These are phyloP conservation scores for Scaptomyza polygonia DNA, from an alignment of 2,888 invertebrate genomes.

Conservation along the genomic window DNA sequence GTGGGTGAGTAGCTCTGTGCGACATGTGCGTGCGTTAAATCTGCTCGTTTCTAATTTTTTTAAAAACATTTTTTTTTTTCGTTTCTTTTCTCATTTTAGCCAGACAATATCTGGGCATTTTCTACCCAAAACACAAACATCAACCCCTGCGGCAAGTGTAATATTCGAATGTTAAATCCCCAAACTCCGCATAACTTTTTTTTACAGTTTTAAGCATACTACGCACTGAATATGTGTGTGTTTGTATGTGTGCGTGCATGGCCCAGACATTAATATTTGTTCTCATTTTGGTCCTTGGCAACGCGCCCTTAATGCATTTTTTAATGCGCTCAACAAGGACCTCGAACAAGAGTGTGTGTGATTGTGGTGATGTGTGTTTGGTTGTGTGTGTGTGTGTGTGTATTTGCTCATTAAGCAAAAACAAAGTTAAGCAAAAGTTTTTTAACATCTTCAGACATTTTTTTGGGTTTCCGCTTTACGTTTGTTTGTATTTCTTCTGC, in stretches of 20 bases:
- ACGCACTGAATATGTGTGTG: slow-evolving; percentile 36
- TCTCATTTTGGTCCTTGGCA: slow-evolving; percentile 63
- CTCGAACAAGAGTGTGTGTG: slow-evolving; percentile 32
- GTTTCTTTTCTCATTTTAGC: slow-evolving; percentile 9
- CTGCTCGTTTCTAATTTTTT: slow-evolving; percentile 71
- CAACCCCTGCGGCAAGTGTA: slow-evolving; percentile 75
- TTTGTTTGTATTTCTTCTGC: slow-evolving; percentile 41
- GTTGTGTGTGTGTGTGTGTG: slow-evolving; percentile 53
- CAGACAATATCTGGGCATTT: slow-evolving; percentile 60
- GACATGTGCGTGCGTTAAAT: slow-evolving; percentile 72
- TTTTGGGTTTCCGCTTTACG: slow-evolving; percentile 69
- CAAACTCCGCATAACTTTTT: slow-evolving; percentile 39
- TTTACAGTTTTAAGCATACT: slow-evolving; percentile 65
- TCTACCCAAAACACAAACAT: slow-evolving; percentile 49
- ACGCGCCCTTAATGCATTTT: slow-evolving; percentile 79
- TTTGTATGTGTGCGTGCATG: slow-evolving; percentile 44
- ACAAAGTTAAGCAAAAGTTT: slow-evolving; percentile 79
- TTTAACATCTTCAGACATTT: slow-evolving; percentile 77
- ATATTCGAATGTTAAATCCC: slow-evolving; percentile 47
- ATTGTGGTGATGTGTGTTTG: slow-evolving; percentile 31
- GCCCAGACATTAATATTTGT: slow-evolving; percentile 80
- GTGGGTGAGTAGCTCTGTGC: slow-evolving; percentile 23
- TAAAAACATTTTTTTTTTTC: slow-evolving; percentile 47
- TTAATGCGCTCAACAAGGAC: slow-evolving; percentile 54
- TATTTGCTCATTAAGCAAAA: slow-evolving; percentile 82